phyloP scores from a whole-genome alignment of 2,888 invertebrate species.

The Tinea semifulvella region DNA sequence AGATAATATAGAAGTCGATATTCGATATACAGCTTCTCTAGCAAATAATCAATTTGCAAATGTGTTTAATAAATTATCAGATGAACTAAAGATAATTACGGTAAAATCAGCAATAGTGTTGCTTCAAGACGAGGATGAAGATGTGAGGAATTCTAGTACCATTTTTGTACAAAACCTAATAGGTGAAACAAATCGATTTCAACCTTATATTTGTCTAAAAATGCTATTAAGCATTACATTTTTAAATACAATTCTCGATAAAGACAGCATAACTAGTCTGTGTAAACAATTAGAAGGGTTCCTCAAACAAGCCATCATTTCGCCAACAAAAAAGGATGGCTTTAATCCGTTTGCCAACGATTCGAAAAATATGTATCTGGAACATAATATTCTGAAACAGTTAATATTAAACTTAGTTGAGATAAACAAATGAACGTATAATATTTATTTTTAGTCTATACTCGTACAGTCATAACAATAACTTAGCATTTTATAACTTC shows the following conservation, averaged over 20 bases:
- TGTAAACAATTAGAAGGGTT: background rate
- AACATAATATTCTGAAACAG: constrained; percentile 39
- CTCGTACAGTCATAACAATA: too few species aligned
- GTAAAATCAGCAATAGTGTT: constrained; percentile 48
- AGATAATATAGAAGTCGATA: constrained; percentile 39
- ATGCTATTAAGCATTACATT: constrained; percentile 34
- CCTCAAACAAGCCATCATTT: background rate
- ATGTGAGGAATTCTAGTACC: constrained; percentile 48
- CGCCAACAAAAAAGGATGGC: constrained; percentile 24
- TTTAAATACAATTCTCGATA: constrained; percentile 21
- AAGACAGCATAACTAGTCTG: constrained; percentile 1
- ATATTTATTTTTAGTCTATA: too few species aligned
- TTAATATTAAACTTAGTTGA: too few species aligned
- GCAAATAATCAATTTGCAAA: constrained; percentile 46
- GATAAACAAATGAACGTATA: too few species aligned
- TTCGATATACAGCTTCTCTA: constrained; percentile 42
- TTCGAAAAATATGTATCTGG: constrained; percentile 56
- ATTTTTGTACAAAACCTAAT: constrained; percentile 34
- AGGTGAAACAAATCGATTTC: constrained; percentile 23
- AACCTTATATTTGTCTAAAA: constrained; percentile 41
- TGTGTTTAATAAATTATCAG: constrained; percentile 28
- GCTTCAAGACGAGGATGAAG: constrained; percentile 64
- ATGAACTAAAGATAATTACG: constrained; percentile 35
- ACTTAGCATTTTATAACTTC: too few species aligned
- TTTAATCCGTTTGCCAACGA: constrained; percentile 63